Conservation (phyloP, 1,140 invertebrate species). For the Caerostris darwini region DNA sequence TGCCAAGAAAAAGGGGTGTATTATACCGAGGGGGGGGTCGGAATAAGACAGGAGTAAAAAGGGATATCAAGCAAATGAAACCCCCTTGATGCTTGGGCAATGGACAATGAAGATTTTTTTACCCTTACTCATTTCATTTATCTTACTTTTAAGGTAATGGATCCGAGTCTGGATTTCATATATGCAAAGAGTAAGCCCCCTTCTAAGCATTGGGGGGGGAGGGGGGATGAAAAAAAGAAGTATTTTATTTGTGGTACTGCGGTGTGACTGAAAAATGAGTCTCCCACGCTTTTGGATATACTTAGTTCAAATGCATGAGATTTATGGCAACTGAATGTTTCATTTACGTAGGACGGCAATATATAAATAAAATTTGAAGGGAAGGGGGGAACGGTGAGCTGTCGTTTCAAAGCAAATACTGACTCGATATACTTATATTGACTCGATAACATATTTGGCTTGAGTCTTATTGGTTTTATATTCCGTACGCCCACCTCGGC, state of each 20-base stretch:
- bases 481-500: constrained; percentile 30
- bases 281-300: constrained; percentile 40
- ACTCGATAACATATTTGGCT: constrained; percentile 73
- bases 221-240: constrained; percentile 42
- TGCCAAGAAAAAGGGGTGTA: constrained; percentile 45
- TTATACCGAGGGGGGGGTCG: constrained; percentile 10
- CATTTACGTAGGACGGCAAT: constrained; percentile 57
- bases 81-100: constrained; percentile 62
- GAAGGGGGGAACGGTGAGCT: not conserved
- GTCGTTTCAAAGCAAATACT: constrained; percentile 62
- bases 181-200: constrained; percentile 66
- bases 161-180: constrained; percentile 73
- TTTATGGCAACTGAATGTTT: constrained; percentile 74
- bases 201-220: constrained; percentile 20
- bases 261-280: constrained; percentile 72
- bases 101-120: constrained; percentile 71
- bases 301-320: constrained; percentile 73
- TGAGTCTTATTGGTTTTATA: constrained; percentile 70
- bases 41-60: constrained; percentile 60
- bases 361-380: constrained; percentile 54
- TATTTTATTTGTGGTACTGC: constrained; percentile 73
- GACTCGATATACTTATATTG: constrained; percentile 69
- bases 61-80: constrained; percentile 72
- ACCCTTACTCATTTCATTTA: constrained; percentile 69
- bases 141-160: constrained; percentile 76